Conservation (phyloP, 2,888 invertebrate species). For the Brenthis daphne region DNA sequence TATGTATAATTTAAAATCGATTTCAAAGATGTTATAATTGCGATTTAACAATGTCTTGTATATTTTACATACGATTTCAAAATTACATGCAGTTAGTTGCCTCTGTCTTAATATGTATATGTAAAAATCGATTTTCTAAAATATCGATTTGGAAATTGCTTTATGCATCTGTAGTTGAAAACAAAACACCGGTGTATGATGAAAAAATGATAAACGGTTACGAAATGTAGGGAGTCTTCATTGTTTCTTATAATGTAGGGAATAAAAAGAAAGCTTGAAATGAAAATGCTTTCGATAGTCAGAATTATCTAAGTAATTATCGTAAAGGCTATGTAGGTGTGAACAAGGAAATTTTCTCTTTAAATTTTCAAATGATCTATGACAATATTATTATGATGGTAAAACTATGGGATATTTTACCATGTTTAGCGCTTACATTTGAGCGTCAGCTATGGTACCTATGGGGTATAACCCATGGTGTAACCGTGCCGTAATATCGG, state of each 20-base stretch:
- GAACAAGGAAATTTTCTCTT: not conserved
- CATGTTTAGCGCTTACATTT: no score
- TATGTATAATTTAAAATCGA: not conserved
- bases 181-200: conserved; percentile 4
- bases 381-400: no score
- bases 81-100: not conserved
- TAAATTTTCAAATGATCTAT: no score
- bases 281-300: conserved; percentile 17
- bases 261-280: conserved; percentile 8
- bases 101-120: not conserved
- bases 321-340: conserved; percentile 14
- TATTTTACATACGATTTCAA: not conserved
- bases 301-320: conserved; percentile 7
- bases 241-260: conserved; percentile 11
- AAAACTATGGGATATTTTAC: no score
- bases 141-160: not conserved
- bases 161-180: no score
- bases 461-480: no score
- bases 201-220: not conserved
- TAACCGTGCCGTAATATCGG: no score
- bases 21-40: not conserved
- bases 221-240: not conserved
- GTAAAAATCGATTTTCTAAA: conserved; percentile 6
- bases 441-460: no score
- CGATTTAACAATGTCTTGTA: not conserved